Evolutionary conservation across 2,888 invertebrate species (phyloP), one percentile per base, ranked within the genome.

Genomic region (Lissonota sp.): DNA sequence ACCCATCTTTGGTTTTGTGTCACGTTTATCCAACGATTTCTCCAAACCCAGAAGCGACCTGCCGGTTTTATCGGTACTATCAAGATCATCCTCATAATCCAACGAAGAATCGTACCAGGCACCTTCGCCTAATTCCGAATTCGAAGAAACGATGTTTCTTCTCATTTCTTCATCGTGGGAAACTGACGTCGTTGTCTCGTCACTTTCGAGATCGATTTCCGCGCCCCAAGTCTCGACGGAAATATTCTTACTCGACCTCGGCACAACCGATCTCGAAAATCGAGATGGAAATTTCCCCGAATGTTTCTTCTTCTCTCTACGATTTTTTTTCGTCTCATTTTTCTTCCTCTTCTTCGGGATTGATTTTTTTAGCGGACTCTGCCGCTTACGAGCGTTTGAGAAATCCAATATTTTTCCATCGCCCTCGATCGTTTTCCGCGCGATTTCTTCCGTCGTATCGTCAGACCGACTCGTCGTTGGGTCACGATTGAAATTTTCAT

Each of bases 21-120:
- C 57, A 12, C 8, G 14, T 8, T 42, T 55, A 42, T 62, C 39
- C n/a, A 46, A 40, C 10, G 53, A 74, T 39, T 67, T 51, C 1
- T 40, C 42, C 44, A 79, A 44, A 14, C 71, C 83, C 16, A 83
- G 10, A n/a, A 83, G 72, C 12, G 78, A 74, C 39, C 83, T 67
- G 5, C 81, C 78, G 1, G 70, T 71, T 44, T 64, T 74, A 14
- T 75, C 74, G 3, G 6, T 14, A 1, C 44, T 53, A 16, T 63
- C 39, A 5, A 63, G 55, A 8, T 79, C 70, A 6, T 79, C 70
- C n/a, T 79, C 79, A 12, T 72, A 58, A 16, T 79, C 46, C 37
- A 58, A 37, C 5, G 40, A 49, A 57, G 75, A 79, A 75, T 76
- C 75, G 51, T 79, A 69, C 55, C 44, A 63, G 42, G 37, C 49